Evolutionary conservation across 92 coral and sea anemone genomes (phyloP).

Genomic region (Parazoanthus darwini): DNA sequence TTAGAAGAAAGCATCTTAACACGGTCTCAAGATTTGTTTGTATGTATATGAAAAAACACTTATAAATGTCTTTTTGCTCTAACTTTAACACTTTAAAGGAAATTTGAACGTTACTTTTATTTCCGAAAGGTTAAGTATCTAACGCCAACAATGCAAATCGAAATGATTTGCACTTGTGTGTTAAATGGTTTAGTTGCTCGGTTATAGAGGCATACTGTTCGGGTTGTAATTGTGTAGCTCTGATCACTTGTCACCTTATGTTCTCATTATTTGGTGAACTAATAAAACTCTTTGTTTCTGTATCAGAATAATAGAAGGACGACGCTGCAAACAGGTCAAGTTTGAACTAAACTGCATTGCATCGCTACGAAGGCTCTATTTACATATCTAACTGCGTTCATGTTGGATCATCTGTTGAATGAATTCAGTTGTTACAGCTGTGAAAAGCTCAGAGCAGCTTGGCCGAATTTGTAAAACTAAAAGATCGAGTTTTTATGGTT

Average conservation of each 20-base stretch:
- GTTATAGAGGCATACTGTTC: background rate
- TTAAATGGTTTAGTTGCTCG: background rate
- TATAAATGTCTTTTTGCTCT: background rate
- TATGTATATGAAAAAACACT: background rate
- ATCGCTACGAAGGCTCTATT: background rate
- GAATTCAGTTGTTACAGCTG: background rate
- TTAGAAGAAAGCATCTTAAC: background rate
- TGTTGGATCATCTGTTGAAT: background rate
- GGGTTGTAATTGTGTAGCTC: background rate
- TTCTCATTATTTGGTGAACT: background rate
- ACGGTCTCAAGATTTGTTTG: background rate
- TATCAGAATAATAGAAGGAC: background rate
- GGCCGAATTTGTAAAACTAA: background rate
- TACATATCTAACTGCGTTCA: background rate
- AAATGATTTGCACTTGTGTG: background rate
- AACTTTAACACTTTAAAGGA: background rate
- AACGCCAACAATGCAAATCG: background rate
- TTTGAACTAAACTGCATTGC: background rate
- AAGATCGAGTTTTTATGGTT: background rate
- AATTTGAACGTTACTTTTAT: background rate
- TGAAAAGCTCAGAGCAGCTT: too few relatives aligned
- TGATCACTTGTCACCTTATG: background rate
- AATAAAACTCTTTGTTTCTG: background rate
- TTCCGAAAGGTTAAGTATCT: slow-evolving; percentile 17
- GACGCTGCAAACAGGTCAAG: background rate